phyloP scores from a whole-genome alignment of 2,888 invertebrate species.

The Ceraclea dissimilis region DNA sequence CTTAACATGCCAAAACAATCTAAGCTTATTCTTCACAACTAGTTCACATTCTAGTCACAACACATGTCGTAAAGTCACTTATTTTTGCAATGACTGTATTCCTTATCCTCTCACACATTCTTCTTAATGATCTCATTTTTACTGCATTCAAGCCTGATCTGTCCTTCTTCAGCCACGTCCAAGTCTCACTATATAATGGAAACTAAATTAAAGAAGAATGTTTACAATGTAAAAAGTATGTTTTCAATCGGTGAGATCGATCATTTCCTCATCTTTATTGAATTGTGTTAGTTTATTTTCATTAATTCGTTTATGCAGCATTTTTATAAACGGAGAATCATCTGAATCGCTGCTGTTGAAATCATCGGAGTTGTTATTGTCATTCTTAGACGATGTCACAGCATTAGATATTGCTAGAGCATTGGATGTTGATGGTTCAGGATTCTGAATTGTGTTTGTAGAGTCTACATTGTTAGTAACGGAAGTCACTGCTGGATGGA shows the following conservation, averaged over 20 bases:
- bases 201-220: no score
- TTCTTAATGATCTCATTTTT: no score
- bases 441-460: neutral
- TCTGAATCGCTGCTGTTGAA: neutral
- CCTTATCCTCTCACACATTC: no score
- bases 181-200: no score
- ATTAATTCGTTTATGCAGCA: slow-evolving; percentile 7
- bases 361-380: neutral
- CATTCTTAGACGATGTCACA: neutral
- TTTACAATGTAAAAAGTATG: no score
- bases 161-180: no score
- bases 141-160: no score
- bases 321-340: slow-evolving; percentile 10
- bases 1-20: no score
- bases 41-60: no score
- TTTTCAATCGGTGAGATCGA: neutral
- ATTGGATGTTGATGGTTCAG: slow-evolving; percentile 1
- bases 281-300: neutral
- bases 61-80: no score
- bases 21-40: no score
- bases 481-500: neutral
- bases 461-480: neutral
- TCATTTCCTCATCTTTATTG: slow-evolving; percentile 9
- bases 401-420: neutral
- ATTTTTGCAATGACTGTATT: no score